A percentile compares a stretch with the other conserved stretches of the same genome.
These are phyloP conservation scores for Idaea biselata DNA, from an alignment of 2,888 invertebrate species.

Conservation along the genomic window DNA sequence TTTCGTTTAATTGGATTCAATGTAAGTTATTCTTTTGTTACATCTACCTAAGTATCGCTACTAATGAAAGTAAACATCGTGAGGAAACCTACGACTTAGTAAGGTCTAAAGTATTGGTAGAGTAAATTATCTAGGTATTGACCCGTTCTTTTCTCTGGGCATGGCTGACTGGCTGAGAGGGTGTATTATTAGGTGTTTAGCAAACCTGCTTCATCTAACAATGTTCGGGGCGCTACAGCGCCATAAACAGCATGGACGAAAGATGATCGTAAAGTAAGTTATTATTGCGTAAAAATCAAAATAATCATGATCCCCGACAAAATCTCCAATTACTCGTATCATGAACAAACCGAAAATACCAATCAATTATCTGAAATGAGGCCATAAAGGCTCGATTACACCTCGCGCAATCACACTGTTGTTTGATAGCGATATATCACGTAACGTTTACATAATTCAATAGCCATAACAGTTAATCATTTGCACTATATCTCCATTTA, in stretches of 20 bases:
- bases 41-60: too few relatives aligned
- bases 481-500: conserved; percentile 40
- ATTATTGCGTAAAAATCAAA: not conserved
- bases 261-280: not conserved
- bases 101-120: too few relatives aligned
- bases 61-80: too few relatives aligned
- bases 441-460: conserved; percentile 31
- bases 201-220: too few relatives aligned
- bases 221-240: too few relatives aligned
- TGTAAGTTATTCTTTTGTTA: too few relatives aligned
- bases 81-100: too few relatives aligned
- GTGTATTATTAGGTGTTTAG: too few relatives aligned
- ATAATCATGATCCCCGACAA: conserved; percentile 18
- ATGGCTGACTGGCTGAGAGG: too few relatives aligned
- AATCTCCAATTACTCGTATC: conserved; percentile 13
- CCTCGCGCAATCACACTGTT: conserved; percentile 28
- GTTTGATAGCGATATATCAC: conserved; percentile 30
- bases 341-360: conserved; percentile 20
- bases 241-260: not conserved
- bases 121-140: too few relatives aligned
- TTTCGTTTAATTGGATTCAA: too few relatives aligned
- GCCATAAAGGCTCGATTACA: conserved; percentile 30
- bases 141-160: too few relatives aligned
- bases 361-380: conserved; percentile 29
- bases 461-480: conserved; percentile 36